A percentile compares a stretch with the other conserved stretches of the same genome.
Conservation (phyloP, 2,888 invertebrate species). For the Junonia oenone region DNA sequence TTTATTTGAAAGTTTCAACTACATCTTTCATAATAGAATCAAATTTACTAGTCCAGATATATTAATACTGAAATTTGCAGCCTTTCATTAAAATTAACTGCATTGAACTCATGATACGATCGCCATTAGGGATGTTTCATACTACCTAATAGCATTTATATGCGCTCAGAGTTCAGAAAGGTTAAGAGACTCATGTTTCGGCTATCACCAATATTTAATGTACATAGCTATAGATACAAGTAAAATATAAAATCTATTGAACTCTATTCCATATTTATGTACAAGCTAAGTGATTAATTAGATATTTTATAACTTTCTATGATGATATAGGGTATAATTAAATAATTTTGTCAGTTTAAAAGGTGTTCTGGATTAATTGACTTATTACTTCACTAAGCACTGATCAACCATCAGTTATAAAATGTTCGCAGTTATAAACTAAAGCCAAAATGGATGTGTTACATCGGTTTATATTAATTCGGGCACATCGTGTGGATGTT, state of each 20-base stretch:
- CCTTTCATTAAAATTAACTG: neutral
- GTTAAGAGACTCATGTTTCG: neutral
- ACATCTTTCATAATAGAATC: neutral
- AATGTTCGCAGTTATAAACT: neutral
- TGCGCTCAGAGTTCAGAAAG: neutral
- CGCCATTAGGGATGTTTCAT: neutral
- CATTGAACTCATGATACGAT: neutral
- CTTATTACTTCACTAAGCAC: too few species aligned
- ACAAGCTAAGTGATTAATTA: too few species aligned
- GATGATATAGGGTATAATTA: too few species aligned
- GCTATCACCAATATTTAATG: neutral
- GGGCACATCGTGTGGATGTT: neutral
- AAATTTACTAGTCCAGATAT: neutral
- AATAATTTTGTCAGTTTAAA: too few species aligned
- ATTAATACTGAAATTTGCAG: neutral
- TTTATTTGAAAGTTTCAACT: neutral
- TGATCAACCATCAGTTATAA: too few species aligned
- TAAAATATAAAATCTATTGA: too few species aligned
- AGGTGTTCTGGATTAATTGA: too few species aligned
- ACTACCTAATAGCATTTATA: neutral
- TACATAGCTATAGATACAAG: neutral
- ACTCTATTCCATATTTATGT: too few species aligned
- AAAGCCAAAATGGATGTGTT: too few species aligned
- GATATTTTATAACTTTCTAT: too few species aligned
- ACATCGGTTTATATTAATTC: neutral